phyloP scores from a whole-genome alignment of 2,888 invertebrate species.

The Volucella inanis region DNA sequence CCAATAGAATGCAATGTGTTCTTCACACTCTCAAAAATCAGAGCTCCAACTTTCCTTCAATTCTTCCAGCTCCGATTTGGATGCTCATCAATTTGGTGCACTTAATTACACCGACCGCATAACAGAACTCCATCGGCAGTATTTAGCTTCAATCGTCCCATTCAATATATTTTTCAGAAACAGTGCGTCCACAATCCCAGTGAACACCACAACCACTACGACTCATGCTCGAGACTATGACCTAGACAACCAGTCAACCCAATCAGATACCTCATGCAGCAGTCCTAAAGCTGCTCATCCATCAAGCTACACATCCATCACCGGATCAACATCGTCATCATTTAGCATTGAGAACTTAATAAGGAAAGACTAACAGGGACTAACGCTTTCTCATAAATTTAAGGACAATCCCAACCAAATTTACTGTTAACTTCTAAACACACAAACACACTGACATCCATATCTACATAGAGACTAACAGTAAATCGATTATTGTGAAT shows the following conservation, averaged over 20 bases:
- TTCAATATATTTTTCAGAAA: slow-evolving; percentile 81
- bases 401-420: slow-evolving; percentile 41
- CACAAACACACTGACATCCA: slow-evolving; percentile 17
- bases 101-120: slow-evolving; percentile 82
- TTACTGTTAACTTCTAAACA: slow-evolving; percentile 4
- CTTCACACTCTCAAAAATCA: slow-evolving; percentile 44
- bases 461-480: background rate
- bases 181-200: slow-evolving; percentile 59
- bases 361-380: slow-evolving; percentile 81
- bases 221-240: slow-evolving; percentile 59
- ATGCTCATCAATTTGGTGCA: slow-evolving; percentile 65
- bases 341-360: slow-evolving; percentile 83
- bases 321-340: slow-evolving; percentile 72
- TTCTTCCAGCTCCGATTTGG: slow-evolving; percentile 49
- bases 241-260: slow-evolving; percentile 72
- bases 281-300: slow-evolving; percentile 60
- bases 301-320: slow-evolving; percentile 65
- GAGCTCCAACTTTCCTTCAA: slow-evolving; percentile 61
- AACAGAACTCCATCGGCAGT: slow-evolving; percentile 82
- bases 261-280: slow-evolving; percentile 72
- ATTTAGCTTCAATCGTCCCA: slow-evolving; percentile 81
- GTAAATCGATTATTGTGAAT: slow-evolving; percentile 40
- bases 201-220: slow-evolving; percentile 35
- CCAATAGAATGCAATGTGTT: slow-evolving; percentile 50
- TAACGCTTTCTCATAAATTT: slow-evolving; percentile 75